Evolutionary conservation across 1,140 invertebrate genomes (phyloP).

Genomic region (Panulirus ornatus): DNA sequence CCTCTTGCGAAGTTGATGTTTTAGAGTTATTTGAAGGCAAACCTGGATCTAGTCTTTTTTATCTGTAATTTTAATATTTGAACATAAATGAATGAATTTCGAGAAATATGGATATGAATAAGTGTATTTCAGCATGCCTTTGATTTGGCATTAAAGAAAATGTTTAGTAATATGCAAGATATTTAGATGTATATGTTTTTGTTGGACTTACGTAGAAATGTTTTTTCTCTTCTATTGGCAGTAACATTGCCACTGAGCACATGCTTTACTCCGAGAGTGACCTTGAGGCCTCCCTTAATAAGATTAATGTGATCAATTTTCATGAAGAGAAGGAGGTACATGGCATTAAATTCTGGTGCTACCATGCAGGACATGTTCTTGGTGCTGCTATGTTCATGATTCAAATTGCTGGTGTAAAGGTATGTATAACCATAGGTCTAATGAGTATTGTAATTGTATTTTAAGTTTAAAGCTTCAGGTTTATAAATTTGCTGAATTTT

Average conservation of each 20-base stretch:
- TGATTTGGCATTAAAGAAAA: too few species aligned
- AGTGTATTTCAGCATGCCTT: too few species aligned
- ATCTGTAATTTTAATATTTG: too few species aligned
- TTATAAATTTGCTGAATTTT: neutral
- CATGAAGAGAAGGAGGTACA: constrained; percentile 98
- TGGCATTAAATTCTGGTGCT: constrained; percentile 98
- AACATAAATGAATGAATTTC: too few species aligned
- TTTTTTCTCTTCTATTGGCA: constrained; percentile 13
- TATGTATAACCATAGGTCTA: constrained; percentile 76
- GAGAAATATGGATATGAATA: too few species aligned
- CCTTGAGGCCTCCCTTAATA: constrained; percentile 98
- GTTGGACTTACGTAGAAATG: too few species aligned
- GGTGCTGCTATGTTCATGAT: constrained; percentile 99
- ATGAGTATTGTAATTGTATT: neutral
- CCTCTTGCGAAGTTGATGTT: too few species aligned
- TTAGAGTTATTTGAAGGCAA: too few species aligned
- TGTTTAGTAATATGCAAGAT: too few species aligned
- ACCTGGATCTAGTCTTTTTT: too few species aligned
- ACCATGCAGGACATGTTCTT: constrained; percentile 98
- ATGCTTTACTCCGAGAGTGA: constrained; percentile 99
- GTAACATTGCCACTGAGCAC: constrained; percentile 97
- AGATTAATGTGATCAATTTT: constrained; percentile 99
- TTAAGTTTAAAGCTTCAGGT: too few species aligned
- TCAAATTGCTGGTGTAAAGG: constrained; percentile 98
- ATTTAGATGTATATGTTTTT: too few species aligned